phyloP scores from a whole-genome alignment of 2,797 vertebrate species.

The Catharus ustulatus region DNA sequence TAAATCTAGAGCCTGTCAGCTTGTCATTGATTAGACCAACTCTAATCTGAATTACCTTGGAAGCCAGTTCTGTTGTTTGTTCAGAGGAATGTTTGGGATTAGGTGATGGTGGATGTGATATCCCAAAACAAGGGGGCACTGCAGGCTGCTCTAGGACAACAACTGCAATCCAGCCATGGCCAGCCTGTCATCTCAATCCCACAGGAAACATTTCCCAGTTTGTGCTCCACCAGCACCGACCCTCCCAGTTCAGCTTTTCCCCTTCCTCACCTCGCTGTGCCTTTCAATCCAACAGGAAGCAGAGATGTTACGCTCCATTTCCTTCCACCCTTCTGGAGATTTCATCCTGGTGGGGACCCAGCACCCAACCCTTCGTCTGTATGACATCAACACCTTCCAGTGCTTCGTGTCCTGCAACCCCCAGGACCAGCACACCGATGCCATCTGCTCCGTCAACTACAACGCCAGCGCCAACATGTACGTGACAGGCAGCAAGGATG shows the following conservation, averaged over 20 bases:
- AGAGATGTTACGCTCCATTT: constrained; percentile 96
- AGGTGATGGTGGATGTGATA: background rate
- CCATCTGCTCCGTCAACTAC: constrained; percentile 92
- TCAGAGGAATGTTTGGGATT: background rate
- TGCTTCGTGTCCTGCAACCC: constrained; percentile 98
- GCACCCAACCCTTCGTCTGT: constrained; percentile 94
- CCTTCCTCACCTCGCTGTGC: background rate
- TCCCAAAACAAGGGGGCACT: background rate
- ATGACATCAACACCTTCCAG: constrained; percentile 98
- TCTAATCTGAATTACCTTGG: background rate
- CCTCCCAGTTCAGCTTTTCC: background rate
- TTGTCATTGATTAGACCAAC: background rate
- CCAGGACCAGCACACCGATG: constrained; percentile 95
- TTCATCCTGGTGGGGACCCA: constrained; percentile 95
- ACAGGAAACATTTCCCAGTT: background rate
- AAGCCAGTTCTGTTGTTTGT: background rate
- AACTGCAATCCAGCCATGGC: fast-evolving
- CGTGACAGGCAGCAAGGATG: constrained; percentile 94
- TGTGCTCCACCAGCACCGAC: background rate
- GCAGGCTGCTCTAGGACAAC: background rate
- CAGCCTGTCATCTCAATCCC: background rate
- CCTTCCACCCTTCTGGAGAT: constrained; percentile 97
- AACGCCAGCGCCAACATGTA: constrained; percentile 94
- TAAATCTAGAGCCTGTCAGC: background rate
- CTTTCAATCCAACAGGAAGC: constrained; percentile 85